A percentile compares a stretch with the other conserved stretches of the same genome.
These are phyloP conservation scores for Numida meleagris DNA, from an alignment of 2,113 vertebrate species.

Conservation along the genomic window DNA sequence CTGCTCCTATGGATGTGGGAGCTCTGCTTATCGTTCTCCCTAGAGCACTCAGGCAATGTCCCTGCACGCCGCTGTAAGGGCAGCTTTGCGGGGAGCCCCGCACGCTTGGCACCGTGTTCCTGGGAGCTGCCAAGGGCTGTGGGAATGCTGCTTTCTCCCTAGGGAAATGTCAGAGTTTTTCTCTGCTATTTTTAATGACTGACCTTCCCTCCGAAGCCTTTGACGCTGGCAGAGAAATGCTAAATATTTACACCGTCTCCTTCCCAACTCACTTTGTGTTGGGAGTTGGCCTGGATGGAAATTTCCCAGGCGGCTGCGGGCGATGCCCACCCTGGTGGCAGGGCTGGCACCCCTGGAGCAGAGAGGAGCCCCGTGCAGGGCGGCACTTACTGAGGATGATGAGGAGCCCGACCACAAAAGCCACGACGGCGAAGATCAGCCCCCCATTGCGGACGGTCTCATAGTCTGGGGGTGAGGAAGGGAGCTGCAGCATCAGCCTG, in stretches of 20 bases:
- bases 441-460: constrained; percentile 83
- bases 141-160: neutral
- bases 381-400: constrained; percentile 85
- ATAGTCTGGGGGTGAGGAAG: constrained; percentile 75
- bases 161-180: constrained; percentile 41
- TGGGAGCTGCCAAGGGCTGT: neutral
- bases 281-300: constrained; percentile 29
- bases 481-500: neutral
- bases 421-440: constrained; percentile 84
- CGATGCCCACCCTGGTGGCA: neutral
- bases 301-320: neutral
- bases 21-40: neutral
- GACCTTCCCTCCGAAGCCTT: constrained; percentile 43
- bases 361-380: neutral
- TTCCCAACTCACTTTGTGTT: neutral
- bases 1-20: neutral
- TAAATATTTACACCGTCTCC: constrained; percentile 43
- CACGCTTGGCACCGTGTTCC: rapidly evolving
- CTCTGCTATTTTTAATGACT: constrained; percentile 61
- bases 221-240: constrained; percentile 16
- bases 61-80: rapidly evolving
- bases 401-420: constrained; percentile 82
- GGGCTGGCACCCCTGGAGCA: rapidly evolving
- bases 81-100: neutral
- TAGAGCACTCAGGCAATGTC: rapidly evolving